Evolutionary conservation across 2,113 vertebrate genomes (phyloP).

Genomic region (Otis tarda): DNA sequence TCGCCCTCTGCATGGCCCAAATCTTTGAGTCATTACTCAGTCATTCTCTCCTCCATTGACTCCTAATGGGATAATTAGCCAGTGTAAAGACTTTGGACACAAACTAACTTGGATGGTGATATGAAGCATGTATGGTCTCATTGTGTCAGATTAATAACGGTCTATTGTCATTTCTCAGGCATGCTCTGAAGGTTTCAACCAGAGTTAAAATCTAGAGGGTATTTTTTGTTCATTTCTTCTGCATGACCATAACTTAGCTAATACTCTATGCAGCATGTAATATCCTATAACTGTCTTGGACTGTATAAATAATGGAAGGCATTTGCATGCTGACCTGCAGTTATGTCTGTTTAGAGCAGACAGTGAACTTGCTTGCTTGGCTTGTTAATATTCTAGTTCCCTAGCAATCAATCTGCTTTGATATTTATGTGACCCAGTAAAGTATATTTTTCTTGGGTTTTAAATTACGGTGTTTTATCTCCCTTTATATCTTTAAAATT

Average conservation of each 20-base stretch:
- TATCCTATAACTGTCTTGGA: background rate
- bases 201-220: background rate
- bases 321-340: constrained; percentile 39
- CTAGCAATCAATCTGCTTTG: constrained; percentile 59
- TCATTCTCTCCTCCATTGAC: background rate
- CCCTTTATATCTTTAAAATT: background rate
- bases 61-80: background rate
- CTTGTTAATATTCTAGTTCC: constrained; percentile 61
- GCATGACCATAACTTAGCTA: background rate
- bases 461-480: constrained; percentile 7
- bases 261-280: background rate
- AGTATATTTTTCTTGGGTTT: constrained; percentile 40
- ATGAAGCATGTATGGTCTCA: background rate
- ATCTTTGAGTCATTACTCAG: background rate
- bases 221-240: constrained; percentile 6
- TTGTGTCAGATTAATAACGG: background rate
- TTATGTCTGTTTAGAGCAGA: constrained; percentile 37
- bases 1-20: background rate
- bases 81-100: background rate
- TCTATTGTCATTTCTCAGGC: background rate
- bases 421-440: constrained; percentile 59
- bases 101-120: background rate
- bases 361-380: constrained; percentile 38
- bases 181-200: background rate
- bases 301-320: constrained; percentile 46